Conservation (phyloP, 2,797 vertebrate species). For the Parauchenoglanis ngamensis region DNA sequence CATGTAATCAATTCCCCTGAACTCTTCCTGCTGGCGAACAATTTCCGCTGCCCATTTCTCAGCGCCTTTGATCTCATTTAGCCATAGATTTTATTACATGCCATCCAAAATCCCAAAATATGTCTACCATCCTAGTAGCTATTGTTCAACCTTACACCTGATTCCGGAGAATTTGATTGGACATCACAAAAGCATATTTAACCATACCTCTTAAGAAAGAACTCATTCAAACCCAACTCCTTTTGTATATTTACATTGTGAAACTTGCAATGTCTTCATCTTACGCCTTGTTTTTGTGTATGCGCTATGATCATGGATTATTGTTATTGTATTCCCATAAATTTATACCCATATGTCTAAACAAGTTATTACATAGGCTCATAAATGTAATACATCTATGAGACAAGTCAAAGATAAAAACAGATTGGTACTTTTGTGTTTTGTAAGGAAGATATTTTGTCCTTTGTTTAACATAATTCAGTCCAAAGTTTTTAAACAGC, state of each 20-base stretch:
- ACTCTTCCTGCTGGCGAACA: background rate
- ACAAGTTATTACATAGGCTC: background rate
- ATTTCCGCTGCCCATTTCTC: background rate
- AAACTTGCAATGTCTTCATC: background rate
- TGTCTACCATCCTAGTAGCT: background rate
- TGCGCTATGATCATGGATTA: background rate
- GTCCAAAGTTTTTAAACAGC: background rate
- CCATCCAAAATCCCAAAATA: background rate
- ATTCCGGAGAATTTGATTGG: background rate
- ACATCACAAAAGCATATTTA: background rate
- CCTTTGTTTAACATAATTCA: background rate
- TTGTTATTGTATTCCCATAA: background rate
- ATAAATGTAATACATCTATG: background rate
- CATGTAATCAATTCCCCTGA: background rate
- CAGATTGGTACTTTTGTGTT: background rate
- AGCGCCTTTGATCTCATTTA: background rate
- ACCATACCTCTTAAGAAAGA: background rate
- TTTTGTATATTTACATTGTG: background rate
- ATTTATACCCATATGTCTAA: background rate
- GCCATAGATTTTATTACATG: background rate
- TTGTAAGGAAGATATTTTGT: background rate
- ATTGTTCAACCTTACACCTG: background rate
- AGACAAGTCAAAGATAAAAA: background rate
- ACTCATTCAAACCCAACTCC: background rate
- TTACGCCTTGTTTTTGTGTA: background rate